A percentile compares a stretch with the other conserved stretches of the same genome.
Conservation (phyloP, 2,888 invertebrate genomes). For the Platycheirus rosarum region DNA sequence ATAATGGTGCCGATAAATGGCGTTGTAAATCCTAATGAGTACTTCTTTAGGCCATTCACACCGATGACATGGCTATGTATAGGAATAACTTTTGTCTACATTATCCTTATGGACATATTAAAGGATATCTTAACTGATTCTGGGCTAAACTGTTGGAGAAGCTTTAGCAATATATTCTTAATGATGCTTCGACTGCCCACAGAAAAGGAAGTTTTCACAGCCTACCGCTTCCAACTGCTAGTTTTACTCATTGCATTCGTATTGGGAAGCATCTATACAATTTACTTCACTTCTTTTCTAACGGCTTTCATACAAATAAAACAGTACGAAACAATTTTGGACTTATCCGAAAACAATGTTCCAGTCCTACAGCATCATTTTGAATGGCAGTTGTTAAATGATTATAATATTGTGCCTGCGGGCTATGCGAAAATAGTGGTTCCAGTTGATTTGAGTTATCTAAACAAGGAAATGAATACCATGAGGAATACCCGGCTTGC, state of each 20-base stretch:
- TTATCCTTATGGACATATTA: background rate
- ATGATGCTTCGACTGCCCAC: background rate
- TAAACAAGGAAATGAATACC: background rate
- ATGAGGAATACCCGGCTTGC: background rate
- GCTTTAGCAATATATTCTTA: conserved; percentile 9
- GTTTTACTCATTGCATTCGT: conserved; percentile 24
- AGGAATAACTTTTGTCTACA: background rate
- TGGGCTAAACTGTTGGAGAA: background rate
- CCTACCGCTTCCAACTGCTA: conserved; percentile 26
- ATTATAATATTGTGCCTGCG: background rate
- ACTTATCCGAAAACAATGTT: conserved; percentile 30
- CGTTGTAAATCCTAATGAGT: background rate
- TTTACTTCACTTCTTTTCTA: conserved; percentile 33
- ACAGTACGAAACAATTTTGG: conserved; percentile 24
- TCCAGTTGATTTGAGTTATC: background rate
- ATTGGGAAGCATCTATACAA: background rate
- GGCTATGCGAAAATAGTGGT: background rate
- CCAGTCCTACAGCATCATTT: conserved; percentile 12
- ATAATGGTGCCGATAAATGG: conserved; percentile 12
- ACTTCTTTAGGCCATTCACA: background rate
- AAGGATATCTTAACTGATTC: background rate
- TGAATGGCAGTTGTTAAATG: background rate
- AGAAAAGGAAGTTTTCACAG: background rate
- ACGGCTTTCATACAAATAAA: conserved; percentile 28
- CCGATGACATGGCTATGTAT: background rate